These are phyloP conservation scores for Sinhomidia bicolor DNA, from an alignment of 2,888 invertebrate species.

Conservation along the genomic window DNA sequence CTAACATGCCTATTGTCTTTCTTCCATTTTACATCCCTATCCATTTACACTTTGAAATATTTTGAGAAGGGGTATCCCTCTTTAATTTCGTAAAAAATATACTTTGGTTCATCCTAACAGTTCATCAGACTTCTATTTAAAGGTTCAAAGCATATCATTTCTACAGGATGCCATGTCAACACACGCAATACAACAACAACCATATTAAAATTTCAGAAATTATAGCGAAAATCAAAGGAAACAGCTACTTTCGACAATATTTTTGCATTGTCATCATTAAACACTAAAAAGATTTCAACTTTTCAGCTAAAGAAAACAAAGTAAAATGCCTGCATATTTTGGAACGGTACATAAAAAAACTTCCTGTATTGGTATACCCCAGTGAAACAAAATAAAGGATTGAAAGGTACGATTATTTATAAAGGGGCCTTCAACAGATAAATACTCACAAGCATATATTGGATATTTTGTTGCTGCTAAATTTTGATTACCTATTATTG, in stretches of 20 bases:
- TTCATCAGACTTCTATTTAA: not conserved
- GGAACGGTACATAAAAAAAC: not conserved
- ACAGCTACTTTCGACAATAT: not conserved
- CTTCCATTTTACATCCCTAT: constrained; percentile 24
- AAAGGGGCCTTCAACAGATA: no score
- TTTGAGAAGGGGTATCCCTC: constrained; percentile 25
- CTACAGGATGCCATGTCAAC: not conserved
- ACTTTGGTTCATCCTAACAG: no score
- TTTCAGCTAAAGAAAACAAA: not conserved
- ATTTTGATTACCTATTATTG: no score
- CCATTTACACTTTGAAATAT: constrained; percentile 2
- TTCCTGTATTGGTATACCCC: not conserved
- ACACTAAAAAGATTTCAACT: not conserved
- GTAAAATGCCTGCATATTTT: not conserved
- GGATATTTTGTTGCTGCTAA: no score
- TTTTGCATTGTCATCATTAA: not conserved
- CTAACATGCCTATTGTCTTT: no score
- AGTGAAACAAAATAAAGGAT: no score
- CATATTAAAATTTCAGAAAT: not conserved
- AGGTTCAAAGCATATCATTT: not conserved
- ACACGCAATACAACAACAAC: not conserved
- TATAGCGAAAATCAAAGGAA: not conserved
- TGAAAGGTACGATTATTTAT: no score
- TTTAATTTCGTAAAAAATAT: constrained; percentile 32
- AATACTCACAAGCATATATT: no score